Percentiles rank a stretch among this genome's conserved stretches.
These are phyloP conservation scores for Lamproptera curius DNA, from an alignment of 2,888 invertebrate species.

Conservation along the genomic window DNA sequence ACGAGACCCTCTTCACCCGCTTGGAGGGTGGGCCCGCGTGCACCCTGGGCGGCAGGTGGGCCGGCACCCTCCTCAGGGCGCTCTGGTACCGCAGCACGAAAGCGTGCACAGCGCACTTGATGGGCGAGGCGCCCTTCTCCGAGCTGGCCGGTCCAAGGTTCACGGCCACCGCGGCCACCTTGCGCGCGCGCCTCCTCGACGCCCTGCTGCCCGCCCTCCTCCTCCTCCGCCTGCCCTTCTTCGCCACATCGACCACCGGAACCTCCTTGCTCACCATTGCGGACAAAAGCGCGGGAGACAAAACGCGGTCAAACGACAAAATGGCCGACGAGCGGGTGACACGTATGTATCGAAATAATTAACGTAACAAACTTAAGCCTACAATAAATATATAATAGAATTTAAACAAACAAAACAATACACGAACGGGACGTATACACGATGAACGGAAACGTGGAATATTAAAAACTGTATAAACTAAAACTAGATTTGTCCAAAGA, in stretches of 20 bases:
- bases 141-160: slow-evolving; percentile 25
- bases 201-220: slow-evolving; percentile 50
- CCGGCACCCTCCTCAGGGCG: slow-evolving; percentile 58
- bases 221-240: slow-evolving; percentile 49
- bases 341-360: slow-evolving; percentile 27
- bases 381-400: slow-evolving; percentile 26
- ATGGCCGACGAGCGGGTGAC: slow-evolving; percentile 45
- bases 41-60: slow-evolving; percentile 58
- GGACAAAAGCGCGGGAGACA: slow-evolving; percentile 1
- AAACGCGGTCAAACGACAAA: slow-evolving; percentile 43
- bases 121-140: slow-evolving; percentile 37
- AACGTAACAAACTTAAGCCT: slow-evolving; percentile 28
- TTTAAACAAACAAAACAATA: slow-evolving; percentile 29
- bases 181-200: slow-evolving; percentile 43
- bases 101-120: slow-evolving; percentile 63
- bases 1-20: slow-evolving; percentile 66
- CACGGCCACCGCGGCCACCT: slow-evolving; percentile 26
- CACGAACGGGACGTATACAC: too few species aligned
- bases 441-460: slow-evolving; percentile 27
- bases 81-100: slow-evolving; percentile 62
- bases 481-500: slow-evolving; percentile 44
- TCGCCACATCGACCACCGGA: slow-evolving; percentile 38
- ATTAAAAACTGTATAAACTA: slow-evolving; percentile 32
- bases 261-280: slow-evolving; percentile 54
- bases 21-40: slow-evolving; percentile 61